A percentile compares a stretch with the other conserved stretches of the same genome.
Evolutionary conservation across 2,113 vertebrate species (phyloP).

Genomic region (Hiodon alosoides): DNA sequence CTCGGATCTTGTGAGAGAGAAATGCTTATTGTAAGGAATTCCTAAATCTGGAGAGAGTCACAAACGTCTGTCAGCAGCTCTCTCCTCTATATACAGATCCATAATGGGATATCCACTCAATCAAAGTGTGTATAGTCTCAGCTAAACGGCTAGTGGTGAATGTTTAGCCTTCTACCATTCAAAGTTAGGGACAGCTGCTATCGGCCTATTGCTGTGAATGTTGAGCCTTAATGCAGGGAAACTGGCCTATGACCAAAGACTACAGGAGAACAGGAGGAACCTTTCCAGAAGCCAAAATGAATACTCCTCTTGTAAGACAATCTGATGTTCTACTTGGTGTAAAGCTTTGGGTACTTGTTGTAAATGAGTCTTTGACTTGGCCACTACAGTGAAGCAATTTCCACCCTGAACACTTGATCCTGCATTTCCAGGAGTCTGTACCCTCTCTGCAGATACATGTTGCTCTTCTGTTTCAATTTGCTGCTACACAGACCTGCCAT

Average conservation of each 20-base stretch:
- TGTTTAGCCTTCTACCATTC: too few species aligned
- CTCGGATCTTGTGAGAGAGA: background rate
- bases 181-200: too few species aligned
- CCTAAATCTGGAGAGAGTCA: background rate
- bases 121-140: background rate
- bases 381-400: background rate
- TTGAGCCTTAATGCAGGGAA: background rate
- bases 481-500: background rate
- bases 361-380: background rate
- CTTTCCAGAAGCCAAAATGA: too few species aligned
- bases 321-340: background rate
- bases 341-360: too few species aligned
- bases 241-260: background rate
- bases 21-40: background rate
- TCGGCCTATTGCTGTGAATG: too few species aligned
- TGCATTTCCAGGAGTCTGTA: background rate
- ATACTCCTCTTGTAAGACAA: background rate
- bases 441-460: background rate
- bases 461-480: slow-evolving; percentile 19
- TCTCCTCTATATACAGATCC: background rate
- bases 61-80: background rate
- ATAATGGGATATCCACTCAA: background rate
- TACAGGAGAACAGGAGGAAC: background rate
- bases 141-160: background rate
- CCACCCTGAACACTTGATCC: slow-evolving; percentile 4